Evolutionary conservation across 2,888 invertebrate genomes (phyloP).

Genomic region (Augiades crinisus): DNA sequence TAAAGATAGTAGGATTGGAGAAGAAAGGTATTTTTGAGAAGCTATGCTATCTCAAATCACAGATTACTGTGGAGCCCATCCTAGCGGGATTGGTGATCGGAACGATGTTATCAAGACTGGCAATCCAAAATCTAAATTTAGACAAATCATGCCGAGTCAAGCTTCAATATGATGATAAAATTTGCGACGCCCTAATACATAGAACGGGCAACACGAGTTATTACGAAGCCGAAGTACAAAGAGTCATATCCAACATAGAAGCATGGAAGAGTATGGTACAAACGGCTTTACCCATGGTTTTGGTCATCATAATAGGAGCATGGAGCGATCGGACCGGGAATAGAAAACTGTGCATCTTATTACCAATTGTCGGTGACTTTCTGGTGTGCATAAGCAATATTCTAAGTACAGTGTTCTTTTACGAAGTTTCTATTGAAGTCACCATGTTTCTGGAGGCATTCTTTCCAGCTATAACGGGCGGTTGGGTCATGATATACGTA

Average conservation of each 20-base stretch:
- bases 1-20: conserved; percentile 37
- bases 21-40: conserved; percentile 77
- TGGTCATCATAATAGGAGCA: conserved; percentile 81
- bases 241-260: conserved; percentile 75
- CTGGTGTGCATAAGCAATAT: conserved; percentile 70
- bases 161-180: conserved; percentile 50
- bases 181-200: conserved; percentile 60
- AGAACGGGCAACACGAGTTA: conserved; percentile 75
- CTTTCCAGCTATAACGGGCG: conserved; percentile 78
- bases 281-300: conserved; percentile 76
- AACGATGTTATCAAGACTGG: conserved; percentile 84
- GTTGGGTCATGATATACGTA: conserved; percentile 77
- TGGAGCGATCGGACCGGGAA: conserved; percentile 83
- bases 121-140: conserved; percentile 76
- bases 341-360: conserved; percentile 78
- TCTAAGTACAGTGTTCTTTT: conserved; percentile 76
- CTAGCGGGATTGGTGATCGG: conserved; percentile 85
- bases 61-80: conserved; percentile 87
- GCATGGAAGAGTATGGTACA: conserved; percentile 81
- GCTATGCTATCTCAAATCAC: conserved; percentile 73
- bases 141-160: conserved; percentile 69
- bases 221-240: conserved; percentile 83
- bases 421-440: conserved; percentile 75
- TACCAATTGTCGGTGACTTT: conserved; percentile 79
- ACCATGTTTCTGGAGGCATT: conserved; percentile 77